Base-by-base conservation (phyloP, 2,888 invertebrate species). In the Brenthis daphne region DNA sequence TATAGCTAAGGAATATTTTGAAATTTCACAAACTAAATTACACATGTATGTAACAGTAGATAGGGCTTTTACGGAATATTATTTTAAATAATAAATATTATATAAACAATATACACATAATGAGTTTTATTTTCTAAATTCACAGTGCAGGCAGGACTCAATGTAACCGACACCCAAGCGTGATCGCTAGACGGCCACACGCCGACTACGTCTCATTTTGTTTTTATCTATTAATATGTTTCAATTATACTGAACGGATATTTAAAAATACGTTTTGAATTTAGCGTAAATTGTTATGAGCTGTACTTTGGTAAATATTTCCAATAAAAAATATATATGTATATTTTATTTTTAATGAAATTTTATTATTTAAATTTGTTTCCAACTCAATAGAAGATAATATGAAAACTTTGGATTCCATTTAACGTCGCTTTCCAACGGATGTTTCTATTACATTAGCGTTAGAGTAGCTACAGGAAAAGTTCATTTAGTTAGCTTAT, bases 201-300 rank as follows among this genome's bases (percentile, higher is more conserved):
- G 74, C 72, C 72, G 70, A 67, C 71, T 68, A 64, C 64, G 64
- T 65, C 53, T 65, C 69, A 60, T 57, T 65, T 53, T 16, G 67
- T 70, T 70, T 69, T 67, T 65, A 50, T 54, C 63, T 65, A 86
- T 85, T 85, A 85, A 84, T 85, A 67, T n/a, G 43, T 50, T 51
- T 57, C 56, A 57, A 51, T 67, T 56, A 37, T 29, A 53, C 51
- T 13, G 55, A 51, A 53, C 29, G 50, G 16, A 43, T 64, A 60
- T 67, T 53, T 48, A 24, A 54, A 54, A 53, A 54, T 65, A 47
- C 6, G 12, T 53, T 24, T 65, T 60, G 29, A 8, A 37, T 8
- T 37, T 37, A 37, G 8, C 8, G 8, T 37, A 37, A 1, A 37
- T 37, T 8, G 0, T 11, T 8, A 37, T 37, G 8, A 8, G 2